phyloP scores from a whole-genome alignment of 1,140 invertebrate genomes.

The Leptopilina boulardi region DNA sequence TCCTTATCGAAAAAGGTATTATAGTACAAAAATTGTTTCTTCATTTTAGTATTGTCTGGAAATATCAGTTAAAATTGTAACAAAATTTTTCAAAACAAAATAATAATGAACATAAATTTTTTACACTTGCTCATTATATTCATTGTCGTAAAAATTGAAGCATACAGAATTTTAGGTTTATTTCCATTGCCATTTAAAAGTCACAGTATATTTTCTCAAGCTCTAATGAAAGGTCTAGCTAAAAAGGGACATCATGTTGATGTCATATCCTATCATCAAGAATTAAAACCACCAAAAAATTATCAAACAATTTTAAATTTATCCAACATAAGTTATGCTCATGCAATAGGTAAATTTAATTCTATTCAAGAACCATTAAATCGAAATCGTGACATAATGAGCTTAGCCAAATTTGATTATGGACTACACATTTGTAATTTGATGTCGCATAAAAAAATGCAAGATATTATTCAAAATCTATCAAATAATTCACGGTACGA shows the following conservation, averaged over 20 bases:
- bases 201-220: conserved; percentile 66
- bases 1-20: too few species aligned
- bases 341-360: not conserved
- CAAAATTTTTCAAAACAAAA: too few species aligned
- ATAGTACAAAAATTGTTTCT: too few species aligned
- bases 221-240: conserved; percentile 66
- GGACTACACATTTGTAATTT: conserved; percentile 50
- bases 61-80: too few species aligned
- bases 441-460: conserved; percentile 42
- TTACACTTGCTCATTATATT: too few species aligned
- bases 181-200: conserved; percentile 65
- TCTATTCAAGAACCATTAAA: not conserved
- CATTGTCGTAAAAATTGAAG: not conserved
- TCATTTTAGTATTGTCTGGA: too few species aligned
- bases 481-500: conserved; percentile 52
- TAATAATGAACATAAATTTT: too few species aligned
- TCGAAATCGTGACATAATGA: not conserved
- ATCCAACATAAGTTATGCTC: not conserved
- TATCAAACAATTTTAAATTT: conserved; percentile 3
- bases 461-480: conserved; percentile 48
- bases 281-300: conserved; percentile 51
- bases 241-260: conserved; percentile 70
- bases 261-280: conserved; percentile 10
- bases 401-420: too few species aligned
- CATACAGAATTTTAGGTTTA: conserved; percentile 61